A percentile compares a stretch with the other conserved stretches of the same genome.
phyloP scores from a whole-genome alignment of 30 jellyfish, hydroid and myxozoan species.

The Aurelia aurita complex sp. Pacific region DNA sequence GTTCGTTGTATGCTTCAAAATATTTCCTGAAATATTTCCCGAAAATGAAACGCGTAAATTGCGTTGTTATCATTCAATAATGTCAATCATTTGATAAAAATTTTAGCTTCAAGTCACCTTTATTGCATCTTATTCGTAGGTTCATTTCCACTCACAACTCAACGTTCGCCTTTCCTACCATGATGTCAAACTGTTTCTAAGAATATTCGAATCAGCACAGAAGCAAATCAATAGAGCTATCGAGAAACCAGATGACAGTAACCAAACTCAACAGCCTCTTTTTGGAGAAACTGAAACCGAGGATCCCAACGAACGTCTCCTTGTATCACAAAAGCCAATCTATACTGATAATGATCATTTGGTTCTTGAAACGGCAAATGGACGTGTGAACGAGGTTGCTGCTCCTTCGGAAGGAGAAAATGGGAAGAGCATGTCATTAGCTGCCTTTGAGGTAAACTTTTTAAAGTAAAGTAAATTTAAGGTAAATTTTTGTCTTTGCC shows the following conservation, averaged over 20 bases:
- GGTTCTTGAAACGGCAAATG: constrained; percentile 12
- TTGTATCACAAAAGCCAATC: constrained; percentile 50
- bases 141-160: constrained; percentile 86
- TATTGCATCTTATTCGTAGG: constrained; percentile 21
- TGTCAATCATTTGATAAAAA: no score
- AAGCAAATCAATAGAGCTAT: constrained; percentile 60
- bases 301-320: constrained; percentile 21
- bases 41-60: no score
- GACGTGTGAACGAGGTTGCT: not conserved
- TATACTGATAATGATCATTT: constrained; percentile 31
- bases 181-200: constrained; percentile 86
- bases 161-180: constrained; percentile 89
- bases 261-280: not conserved
- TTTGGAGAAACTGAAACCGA: not conserved
- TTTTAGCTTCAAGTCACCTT: not conserved
- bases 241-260: constrained; percentile 38
- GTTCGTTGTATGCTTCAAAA: no score
- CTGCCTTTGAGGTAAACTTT: constrained; percentile 52
- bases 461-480: no score
- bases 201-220: constrained; percentile 82
- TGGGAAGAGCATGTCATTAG: constrained; percentile 28
- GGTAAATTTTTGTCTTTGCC: no score
- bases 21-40: no score
- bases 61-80: no score
- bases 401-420: not conserved